Percentiles rank a stretch among this genome's conserved stretches.
These are phyloP conservation scores for Brachionichthys hirsutus DNA, from an alignment of 2,113 vertebrate species.

Conservation along the genomic window DNA sequence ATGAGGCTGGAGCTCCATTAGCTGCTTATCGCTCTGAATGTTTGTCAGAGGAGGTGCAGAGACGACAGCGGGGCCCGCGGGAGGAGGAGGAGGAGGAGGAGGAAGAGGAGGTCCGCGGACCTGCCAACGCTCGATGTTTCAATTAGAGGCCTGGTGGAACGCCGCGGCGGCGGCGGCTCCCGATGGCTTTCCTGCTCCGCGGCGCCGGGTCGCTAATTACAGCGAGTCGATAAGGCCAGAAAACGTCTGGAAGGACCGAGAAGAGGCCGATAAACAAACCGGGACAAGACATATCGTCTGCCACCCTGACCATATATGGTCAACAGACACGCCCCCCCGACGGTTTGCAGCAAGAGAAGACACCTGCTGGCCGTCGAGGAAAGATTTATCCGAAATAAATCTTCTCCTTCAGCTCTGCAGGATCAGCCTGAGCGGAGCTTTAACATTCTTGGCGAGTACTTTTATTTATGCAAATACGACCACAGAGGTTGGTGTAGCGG, in stretches of 20 bases:
- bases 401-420: too few relatives aligned
- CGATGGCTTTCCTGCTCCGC: constrained; percentile 49
- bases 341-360: too few relatives aligned
- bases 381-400: too few relatives aligned
- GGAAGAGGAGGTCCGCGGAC: constrained; percentile 9
- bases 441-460: neutral
- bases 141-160: constrained; percentile 67
- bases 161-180: constrained; percentile 45
- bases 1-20: constrained; percentile 68
- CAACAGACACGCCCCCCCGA: neutral
- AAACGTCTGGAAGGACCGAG: constrained; percentile 41
- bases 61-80: constrained; percentile 42
- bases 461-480: constrained; percentile 10
- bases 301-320: neutral
- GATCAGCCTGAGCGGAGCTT: neutral
- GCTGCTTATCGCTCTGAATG: constrained; percentile 66
- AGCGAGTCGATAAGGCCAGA: constrained; percentile 55
- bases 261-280: constrained; percentile 36
- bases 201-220: constrained; percentile 58
- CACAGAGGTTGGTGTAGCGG: too few relatives aligned
- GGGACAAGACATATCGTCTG: neutral
- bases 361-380: too few relatives aligned
- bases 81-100: neutral
- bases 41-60: constrained; percentile 53
- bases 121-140: constrained; percentile 57